Base-by-base conservation (phyloP, 2,888 invertebrate species). In the Cancer borealis region DNA sequence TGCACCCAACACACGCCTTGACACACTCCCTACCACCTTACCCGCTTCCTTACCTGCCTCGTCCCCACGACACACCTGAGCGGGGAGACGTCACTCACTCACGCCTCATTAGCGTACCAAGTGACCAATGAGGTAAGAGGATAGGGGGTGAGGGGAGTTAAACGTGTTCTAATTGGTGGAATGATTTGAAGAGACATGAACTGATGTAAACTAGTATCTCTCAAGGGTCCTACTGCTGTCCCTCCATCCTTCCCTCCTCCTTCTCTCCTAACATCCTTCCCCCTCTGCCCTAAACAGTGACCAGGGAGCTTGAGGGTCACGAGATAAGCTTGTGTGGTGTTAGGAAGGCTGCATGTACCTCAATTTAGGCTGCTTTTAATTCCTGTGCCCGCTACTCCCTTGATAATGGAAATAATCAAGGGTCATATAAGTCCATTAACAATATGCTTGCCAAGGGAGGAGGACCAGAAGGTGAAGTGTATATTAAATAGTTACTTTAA, bases 181-280 rank as follows among this genome's bases (percentile, higher is more conserved):
- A 73, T 73, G 73, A 73, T 73, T 73, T 73, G 73, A 26, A 26
- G 73, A n/a, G 73, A 73, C 73, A 73, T 26, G n/a, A 73, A n/a
- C 73, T 73, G 73, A 73, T 73, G 73, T 73, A 73, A 73, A 73
- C 73, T 26, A 60, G 60, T 54, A 54, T 54, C 73, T n/a, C n/a
- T 66, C 21, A n/a, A n/a, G n/a, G n/a, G 66, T 66, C n/a, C 66
- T 66, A n/a, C n/a, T 73, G 73, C n/a, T 73, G 73, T 8, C 26
- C 26, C 73, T 73, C 73, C 26, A 6, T 21, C 21, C 66, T 66
- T 73, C n/a, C 21, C n/a, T 73, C 66, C n/a, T 66, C 5, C 17
- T 1, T n/a, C 66, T 8, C 54, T 8, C 54, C 17, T 39, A 39
- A 39, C 39, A 39, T 39, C 17, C 54, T 21, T 21, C 60, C 21